Base-by-base conservation (phyloP, 2,888 invertebrate genomes). In the Drosophila dives region DNA sequence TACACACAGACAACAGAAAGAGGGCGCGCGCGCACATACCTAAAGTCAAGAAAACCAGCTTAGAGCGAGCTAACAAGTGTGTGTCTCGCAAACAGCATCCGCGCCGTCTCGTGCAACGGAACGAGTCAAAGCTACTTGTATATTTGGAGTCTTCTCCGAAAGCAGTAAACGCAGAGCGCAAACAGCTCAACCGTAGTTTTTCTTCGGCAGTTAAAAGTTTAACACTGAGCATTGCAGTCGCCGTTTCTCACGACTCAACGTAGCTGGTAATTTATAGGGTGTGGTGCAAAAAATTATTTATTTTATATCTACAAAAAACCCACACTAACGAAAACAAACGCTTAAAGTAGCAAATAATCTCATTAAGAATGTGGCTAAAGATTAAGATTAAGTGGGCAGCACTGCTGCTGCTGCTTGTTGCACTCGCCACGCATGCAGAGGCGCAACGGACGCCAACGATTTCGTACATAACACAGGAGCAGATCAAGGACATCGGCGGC, bases 401-500 rank as follows among this genome's bases (percentile, higher is more conserved):
- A 45, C 5, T 72, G 29, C 10, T 56, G 48, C 20, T 82, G 29
- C 38, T 84, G 36, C 45, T 80, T 20, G 49, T 80, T 26, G 64
- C 70, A 8, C 55, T 82, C 40, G 80, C 75, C 72, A 79, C 75
- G 70, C 73, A 75, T 2, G 78, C 90, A 71, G 68, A 80, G 63
- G 94, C 94, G 36, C 97, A 97, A 91, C 94, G 97, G 77, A 97
- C 97, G 0, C 98, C 98, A 1, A 97, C 97, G 1, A 98, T 98
- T 89, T 97, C 98, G 0, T 97, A 97, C 90, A 97, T 98, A 80
- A 97, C 98, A 0, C 98, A 98, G 91, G 97, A 97, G 91, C 98
- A 98, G 94, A 97, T 98, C 56, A 95, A 97, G 89, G 98, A 98
- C 92, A 98, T 98, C 68, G 98, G 98, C 1, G 97, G 97, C 7